phyloP scores from a whole-genome alignment of 2,113 vertebrate species.

The Labeo rohita region DNA sequence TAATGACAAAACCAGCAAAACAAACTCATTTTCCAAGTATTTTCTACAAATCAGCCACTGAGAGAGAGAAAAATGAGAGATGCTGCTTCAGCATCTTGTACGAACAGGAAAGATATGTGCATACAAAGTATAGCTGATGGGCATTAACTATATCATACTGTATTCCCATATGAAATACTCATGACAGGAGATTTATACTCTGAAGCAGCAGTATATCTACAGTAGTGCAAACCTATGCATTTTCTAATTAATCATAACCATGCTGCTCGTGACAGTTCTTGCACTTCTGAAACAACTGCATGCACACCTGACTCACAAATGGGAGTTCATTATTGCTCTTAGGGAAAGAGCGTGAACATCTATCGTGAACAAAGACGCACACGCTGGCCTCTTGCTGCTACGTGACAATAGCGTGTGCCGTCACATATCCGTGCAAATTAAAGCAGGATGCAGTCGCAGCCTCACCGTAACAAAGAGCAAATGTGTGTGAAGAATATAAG shows the following conservation, averaged over 20 bases:
- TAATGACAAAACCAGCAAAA: not conserved
- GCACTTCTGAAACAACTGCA: not conserved
- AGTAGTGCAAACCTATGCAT: slow-evolving; percentile 1
- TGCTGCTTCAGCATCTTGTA: slow-evolving; percentile 24
- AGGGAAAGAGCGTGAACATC: slow-evolving; percentile 8
- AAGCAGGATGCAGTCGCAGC: not conserved
- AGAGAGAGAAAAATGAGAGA: not conserved
- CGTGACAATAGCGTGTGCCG: not conserved
- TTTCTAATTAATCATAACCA: slow-evolving; percentile 44
- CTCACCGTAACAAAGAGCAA: slow-evolving; percentile 5
- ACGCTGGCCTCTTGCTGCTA: not conserved
- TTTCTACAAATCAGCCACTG: not conserved
- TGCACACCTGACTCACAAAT: not conserved
- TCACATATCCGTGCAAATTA: slow-evolving; percentile 28
- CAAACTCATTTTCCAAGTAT: not conserved
- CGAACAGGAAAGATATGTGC: not conserved
- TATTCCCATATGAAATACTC: slow-evolving; percentile 29
- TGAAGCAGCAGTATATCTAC: not conserved
- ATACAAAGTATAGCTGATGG: slow-evolving; percentile 21
- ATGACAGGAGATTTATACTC: slow-evolving; percentile 17
- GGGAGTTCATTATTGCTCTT: not conserved
- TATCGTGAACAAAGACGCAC: not conserved
- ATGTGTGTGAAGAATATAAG: slow-evolving; percentile 22
- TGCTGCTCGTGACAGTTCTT: not conserved
- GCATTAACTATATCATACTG: not conserved